Percentiles rank a stretch among this genome's conserved stretches.
phyloP scores from a whole-genome alignment of 2,113 vertebrate species.

The Hippocampus mohnikei region DNA sequence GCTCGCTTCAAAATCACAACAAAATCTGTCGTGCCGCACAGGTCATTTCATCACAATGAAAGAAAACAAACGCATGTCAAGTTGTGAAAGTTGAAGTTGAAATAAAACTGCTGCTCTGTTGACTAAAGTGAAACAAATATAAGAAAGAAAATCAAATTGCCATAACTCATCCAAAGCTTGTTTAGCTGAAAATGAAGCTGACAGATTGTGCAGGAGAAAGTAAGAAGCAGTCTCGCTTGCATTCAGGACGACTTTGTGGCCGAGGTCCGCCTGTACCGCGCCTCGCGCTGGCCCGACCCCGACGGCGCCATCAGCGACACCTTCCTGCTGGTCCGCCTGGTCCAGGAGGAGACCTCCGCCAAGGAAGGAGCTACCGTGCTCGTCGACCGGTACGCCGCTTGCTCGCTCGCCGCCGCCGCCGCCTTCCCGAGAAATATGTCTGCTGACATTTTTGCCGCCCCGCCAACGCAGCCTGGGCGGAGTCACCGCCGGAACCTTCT shows the following conservation, averaged over 20 bases:
- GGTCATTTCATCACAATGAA: too few relatives aligned
- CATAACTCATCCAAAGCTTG: too few relatives aligned
- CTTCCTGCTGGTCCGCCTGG: conserved; percentile 85
- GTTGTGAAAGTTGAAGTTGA: too few relatives aligned
- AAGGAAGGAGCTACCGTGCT: conserved; percentile 85
- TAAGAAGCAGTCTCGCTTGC: not conserved
- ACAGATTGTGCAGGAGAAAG: not conserved
- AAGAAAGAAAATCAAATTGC: too few relatives aligned
- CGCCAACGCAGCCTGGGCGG: conserved; percentile 79
- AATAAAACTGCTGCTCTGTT: too few relatives aligned
- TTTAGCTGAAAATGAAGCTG: too few relatives aligned
- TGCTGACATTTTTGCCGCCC: too few relatives aligned
- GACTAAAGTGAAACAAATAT: too few relatives aligned
- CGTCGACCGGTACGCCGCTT: conserved; percentile 76
- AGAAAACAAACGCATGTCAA: too few relatives aligned
- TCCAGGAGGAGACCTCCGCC: conserved; percentile 76
- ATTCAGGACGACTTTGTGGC: conserved; percentile 89
- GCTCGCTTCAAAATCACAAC: not conserved
- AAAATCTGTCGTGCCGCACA: too few relatives aligned
- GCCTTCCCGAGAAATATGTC: not conserved
- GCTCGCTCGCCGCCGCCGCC: not conserved
- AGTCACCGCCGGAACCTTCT: conserved; percentile 89
- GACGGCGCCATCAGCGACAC: conserved; percentile 91
- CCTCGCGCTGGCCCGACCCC: conserved; percentile 91
- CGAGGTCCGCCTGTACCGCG: conserved; percentile 88